Evolutionary conservation across 2,113 vertebrate species (phyloP).

Genomic region (Sphyrna mokarran): DNA sequence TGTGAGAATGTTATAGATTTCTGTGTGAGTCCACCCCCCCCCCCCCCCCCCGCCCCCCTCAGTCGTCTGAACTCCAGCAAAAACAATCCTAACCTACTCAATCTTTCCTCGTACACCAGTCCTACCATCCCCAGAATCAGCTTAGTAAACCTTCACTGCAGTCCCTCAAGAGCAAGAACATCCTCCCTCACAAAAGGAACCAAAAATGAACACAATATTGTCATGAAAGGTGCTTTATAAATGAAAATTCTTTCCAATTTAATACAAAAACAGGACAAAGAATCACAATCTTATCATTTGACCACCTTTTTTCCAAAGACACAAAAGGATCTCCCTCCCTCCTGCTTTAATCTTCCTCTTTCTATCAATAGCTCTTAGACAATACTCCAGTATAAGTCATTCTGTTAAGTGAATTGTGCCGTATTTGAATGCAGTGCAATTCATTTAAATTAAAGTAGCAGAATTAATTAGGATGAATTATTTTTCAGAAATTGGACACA

Average conservation of each 20-base stretch:
- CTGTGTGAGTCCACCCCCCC: too few relatives aligned
- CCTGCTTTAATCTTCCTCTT: background rate
- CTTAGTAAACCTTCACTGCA: too few relatives aligned
- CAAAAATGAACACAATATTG: too few relatives aligned
- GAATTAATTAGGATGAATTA: background rate
- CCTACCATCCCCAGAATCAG: too few relatives aligned
- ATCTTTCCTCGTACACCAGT: too few relatives aligned
- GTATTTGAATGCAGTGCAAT: background rate
- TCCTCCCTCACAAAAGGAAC: too few relatives aligned
- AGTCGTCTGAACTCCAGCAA: too few relatives aligned
- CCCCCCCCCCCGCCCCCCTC: too few relatives aligned
- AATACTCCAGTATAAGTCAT: background rate
- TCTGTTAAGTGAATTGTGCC: background rate
- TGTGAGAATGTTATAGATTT: too few relatives aligned
- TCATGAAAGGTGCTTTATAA: background rate
- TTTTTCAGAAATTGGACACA: background rate
- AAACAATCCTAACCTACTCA: too few relatives aligned
- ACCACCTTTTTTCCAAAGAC: background rate
- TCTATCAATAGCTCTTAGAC: background rate
- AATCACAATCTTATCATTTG: background rate
- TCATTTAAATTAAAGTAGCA: background rate
- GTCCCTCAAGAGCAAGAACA: too few relatives aligned
- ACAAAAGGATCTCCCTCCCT: background rate
- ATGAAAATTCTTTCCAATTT: background rate
- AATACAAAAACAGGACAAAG: background rate